phyloP scores from a whole-genome alignment of 1,140 invertebrate genomes.

The Dinoponera quadriceps region DNA sequence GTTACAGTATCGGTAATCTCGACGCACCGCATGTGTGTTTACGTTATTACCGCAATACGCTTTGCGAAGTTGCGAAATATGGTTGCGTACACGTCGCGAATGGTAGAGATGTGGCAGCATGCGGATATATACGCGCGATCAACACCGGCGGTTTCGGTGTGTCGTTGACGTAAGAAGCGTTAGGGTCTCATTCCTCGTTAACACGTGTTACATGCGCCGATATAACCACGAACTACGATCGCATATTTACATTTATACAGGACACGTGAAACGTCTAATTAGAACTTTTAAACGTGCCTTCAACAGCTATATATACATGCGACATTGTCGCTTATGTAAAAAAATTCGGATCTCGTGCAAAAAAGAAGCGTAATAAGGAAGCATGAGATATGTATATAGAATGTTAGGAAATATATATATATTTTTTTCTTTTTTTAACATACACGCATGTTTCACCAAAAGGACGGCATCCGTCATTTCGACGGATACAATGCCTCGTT shows the following conservation, averaged over 20 bases:
- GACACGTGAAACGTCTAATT: not conserved
- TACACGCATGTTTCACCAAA: not conserved
- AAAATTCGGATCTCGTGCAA: not conserved
- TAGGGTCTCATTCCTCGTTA: constrained; percentile 15
- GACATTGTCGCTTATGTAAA: constrained; percentile 3
- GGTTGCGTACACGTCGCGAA: not conserved
- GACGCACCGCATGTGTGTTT: not conserved
- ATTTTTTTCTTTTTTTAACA: no score
- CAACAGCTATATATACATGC: constrained; percentile 4
- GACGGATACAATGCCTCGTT: no score
- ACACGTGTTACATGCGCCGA: constrained; percentile 15
- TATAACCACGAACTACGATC: not conserved
- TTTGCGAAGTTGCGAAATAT: not conserved
- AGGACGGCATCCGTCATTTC: not conserved
- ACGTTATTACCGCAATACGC: not conserved
- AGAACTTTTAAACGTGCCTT: constrained; percentile 5
- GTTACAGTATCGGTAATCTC: not conserved
- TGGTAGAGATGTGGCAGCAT: not conserved
- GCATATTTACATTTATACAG: constrained; percentile 26
- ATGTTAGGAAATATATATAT: not conserved
- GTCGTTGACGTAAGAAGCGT: constrained; percentile 14
- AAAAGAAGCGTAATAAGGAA: not conserved
- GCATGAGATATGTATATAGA: not conserved
- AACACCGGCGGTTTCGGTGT: no score
- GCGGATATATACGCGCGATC: no score